These are phyloP conservation scores for Ectropis grisescens DNA, from an alignment of 1,140 invertebrate species.

Conservation along the genomic window DNA sequence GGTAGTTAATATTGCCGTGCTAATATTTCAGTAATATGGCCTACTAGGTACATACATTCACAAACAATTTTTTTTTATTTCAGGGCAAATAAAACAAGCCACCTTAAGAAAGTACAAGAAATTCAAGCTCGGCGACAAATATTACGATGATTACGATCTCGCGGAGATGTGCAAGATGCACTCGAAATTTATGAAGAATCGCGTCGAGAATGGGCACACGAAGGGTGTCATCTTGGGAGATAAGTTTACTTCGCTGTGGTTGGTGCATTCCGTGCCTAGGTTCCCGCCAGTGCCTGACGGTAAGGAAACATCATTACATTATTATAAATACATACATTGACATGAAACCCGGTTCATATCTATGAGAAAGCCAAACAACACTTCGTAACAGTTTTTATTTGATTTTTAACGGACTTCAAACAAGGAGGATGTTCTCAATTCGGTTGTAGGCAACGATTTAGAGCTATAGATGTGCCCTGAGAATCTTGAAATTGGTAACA, in stretches of 20 bases:
- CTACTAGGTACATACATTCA: no score
- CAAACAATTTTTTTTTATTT: no score
- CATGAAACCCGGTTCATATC: no score
- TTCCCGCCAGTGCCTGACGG: constrained; percentile 77
- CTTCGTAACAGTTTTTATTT: no score
- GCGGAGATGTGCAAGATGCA: constrained; percentile 64
- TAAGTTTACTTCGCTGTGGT: constrained; percentile 83
- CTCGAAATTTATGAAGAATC: constrained; percentile 51
- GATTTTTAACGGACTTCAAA: no score
- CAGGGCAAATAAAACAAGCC: constrained; percentile 41
- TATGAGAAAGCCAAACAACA: no score
- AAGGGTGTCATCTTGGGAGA: constrained; percentile 88
- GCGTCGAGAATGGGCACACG: constrained; percentile 79
- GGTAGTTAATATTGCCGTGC: no score
- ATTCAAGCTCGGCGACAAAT: constrained; percentile 51
- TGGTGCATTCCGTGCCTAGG: constrained; percentile 91
- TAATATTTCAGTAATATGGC: no score
- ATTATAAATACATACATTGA: background rate
- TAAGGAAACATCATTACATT: constrained; percentile 21
- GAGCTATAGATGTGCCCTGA: no score
- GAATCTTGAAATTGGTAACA: no score
- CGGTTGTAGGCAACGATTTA: no score
- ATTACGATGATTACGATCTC: constrained; percentile 58
- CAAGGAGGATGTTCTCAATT: no score
- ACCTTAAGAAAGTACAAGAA: constrained; percentile 46